These are phyloP conservation scores for Austrolebias charrua DNA, from an alignment of 2,797 vertebrate species.

Conservation along the genomic window DNA sequence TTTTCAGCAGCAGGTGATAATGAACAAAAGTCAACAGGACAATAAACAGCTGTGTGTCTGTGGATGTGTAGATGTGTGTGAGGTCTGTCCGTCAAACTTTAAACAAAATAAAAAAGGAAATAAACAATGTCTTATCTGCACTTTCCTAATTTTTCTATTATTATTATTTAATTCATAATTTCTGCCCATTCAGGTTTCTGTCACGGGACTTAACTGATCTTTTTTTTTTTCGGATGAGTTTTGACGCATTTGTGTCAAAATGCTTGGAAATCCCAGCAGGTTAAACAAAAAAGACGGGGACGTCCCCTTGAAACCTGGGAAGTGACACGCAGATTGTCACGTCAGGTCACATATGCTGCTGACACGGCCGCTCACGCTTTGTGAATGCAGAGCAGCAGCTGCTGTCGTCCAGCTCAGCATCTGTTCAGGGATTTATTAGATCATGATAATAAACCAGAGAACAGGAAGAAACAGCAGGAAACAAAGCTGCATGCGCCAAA, in stretches of 20 bases:
- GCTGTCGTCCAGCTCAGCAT: neutral
- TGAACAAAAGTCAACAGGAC: no score
- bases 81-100: no score
- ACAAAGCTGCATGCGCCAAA: neutral
- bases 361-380: neutral
- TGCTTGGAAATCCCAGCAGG: neutral
- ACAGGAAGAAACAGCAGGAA: neutral
- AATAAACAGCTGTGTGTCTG: no score
- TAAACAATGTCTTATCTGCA: no score
- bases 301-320: neutral
- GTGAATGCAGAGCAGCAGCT: slow-evolving; percentile 10
- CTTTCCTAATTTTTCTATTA: no score
- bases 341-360: slow-evolving; percentile 12
- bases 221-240: no score
- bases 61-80: no score
- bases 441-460: neutral
- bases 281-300: neutral
- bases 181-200: no score
- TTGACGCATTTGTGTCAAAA: neutral
- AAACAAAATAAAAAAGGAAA: no score
- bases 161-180: no score
- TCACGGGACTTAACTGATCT: no score
- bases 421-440: neutral
- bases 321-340: slow-evolving; percentile 1
- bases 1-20: no score